phyloP scores from a whole-genome alignment of 2,888 invertebrate genomes.

The Cybosia mesomella region DNA sequence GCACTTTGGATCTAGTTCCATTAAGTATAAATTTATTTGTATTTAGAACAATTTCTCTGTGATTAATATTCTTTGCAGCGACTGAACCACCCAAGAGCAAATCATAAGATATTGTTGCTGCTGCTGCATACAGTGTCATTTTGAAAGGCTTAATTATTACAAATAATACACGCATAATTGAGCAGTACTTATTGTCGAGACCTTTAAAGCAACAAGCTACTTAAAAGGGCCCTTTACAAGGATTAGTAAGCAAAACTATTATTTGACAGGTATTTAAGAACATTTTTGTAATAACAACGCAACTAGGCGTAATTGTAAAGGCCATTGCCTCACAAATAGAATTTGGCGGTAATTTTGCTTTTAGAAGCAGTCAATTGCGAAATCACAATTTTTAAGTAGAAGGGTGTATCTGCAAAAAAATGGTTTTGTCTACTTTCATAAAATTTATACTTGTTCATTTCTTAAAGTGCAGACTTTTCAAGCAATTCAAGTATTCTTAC shows the following conservation, averaged over 20 bases:
- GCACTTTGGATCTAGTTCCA: conserved; percentile 10
- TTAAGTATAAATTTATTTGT: neutral
- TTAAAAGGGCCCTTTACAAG: conserved; percentile 51
- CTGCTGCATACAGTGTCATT: conserved; percentile 23
- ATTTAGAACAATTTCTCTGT: neutral
- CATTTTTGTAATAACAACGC: conserved; percentile 49
- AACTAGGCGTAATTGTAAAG: conserved; percentile 44
- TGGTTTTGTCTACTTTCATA: neutral
- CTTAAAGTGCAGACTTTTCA: neutral
- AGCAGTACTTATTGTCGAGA: conserved; percentile 56
- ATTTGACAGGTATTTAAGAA: conserved; percentile 43
- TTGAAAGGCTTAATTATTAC: conserved; percentile 53
- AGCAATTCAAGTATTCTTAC: neutral
- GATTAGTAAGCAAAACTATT: conserved; percentile 56
- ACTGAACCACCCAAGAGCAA: conserved; percentile 38
- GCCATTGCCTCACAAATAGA: conserved; percentile 36
- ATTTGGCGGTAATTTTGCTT: conserved; percentile 24
- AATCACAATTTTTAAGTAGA: conserved; percentile 33
- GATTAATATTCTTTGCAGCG: conserved; percentile 1
- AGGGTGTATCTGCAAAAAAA: conserved; percentile 21
- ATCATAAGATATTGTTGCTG: conserved; percentile 21
- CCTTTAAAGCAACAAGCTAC: conserved; percentile 50
- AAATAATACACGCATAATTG: conserved; percentile 63
- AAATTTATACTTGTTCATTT: conserved; percentile 2
- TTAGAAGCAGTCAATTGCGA: conserved; percentile 29